Conservation (phyloP, 2,113 vertebrate species). For the Pseudopipra pipra region DNA sequence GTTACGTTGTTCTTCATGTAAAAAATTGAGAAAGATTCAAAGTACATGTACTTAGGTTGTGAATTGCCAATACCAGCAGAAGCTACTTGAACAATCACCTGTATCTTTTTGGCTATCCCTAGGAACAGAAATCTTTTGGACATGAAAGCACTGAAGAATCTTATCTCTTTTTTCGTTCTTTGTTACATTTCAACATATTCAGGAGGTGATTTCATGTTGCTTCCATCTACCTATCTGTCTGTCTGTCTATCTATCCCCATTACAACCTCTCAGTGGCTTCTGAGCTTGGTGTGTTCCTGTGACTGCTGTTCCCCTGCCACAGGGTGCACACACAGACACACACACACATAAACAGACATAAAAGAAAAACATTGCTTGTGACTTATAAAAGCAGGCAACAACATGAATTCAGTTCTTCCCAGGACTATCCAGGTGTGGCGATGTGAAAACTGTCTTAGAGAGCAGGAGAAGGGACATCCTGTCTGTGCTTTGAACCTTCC, state of each 20-base stretch:
- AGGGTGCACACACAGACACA: neutral
- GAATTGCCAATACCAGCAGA: neutral
- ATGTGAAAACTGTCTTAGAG: neutral
- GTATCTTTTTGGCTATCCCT: neutral
- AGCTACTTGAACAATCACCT: neutral
- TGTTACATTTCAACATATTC: neutral
- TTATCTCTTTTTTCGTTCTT: neutral
- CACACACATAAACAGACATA: neutral
- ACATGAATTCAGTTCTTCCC: neutral
- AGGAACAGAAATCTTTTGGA: neutral
- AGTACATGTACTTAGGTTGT: neutral
- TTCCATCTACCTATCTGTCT: neutral
- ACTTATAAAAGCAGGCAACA: neutral
- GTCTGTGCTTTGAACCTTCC: neutral
- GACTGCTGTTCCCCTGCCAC: neutral
- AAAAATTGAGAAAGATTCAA: neutral
- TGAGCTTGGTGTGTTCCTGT: neutral
- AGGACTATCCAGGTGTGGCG: neutral
- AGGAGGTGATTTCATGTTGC: neutral
- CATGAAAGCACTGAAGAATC: neutral
- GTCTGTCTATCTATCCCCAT: neutral
- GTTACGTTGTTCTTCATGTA: neutral
- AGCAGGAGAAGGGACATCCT: neutral
- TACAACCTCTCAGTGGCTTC: neutral
- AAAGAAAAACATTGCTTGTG: neutral